Evolutionary conservation across 2,888 invertebrate species (phyloP), one percentile per base, ranked within the genome.

Genomic region (Mamestra brassicae): DNA sequence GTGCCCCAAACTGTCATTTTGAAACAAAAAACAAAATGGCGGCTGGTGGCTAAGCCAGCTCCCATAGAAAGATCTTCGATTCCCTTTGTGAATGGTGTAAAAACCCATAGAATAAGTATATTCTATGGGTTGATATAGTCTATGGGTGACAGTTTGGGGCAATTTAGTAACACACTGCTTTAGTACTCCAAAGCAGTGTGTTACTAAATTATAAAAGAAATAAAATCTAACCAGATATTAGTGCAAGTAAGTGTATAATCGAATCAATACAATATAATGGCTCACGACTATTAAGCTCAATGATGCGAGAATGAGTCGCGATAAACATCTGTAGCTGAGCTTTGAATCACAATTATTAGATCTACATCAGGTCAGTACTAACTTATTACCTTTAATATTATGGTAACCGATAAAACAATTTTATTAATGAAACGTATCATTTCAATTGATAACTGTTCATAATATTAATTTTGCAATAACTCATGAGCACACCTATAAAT

Each of bases 251-350:
- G 86, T 89, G 86, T 89, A 86, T 52, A 69, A 54, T 75, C 52
- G 45, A 68, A 81, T 77, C 68, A 60, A 75, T 75, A 62, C 60
- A 77, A 81, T 83, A 72, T 81, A 80, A 85, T 82, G 75, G 80
- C 73, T 86, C 86, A 84, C 86, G 85, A 85, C 66, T 83, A 38
- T 38, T 78, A 62, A 73, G 76, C 70, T 74, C 71, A 76, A 79
- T 74, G 76, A 76, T 81, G 85, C 85, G 85, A 85, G 84, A 85
- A 87, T 86, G 76, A 86, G 81, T 74, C 76, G 68, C 71, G 88
- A 91, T 91, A 85, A 86, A 69, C 58, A 88, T 89, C 88, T 71
- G 65, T 62, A n/a, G 42, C 71, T 80, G 64, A 26, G 79, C 79
- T 85, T 85, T 79, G 86, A 85, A 85, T 88, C 71, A 66, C 52